Evolutionary conservation across 2,888 invertebrate species (phyloP).

Genomic region (Latrodectus elegans): DNA sequence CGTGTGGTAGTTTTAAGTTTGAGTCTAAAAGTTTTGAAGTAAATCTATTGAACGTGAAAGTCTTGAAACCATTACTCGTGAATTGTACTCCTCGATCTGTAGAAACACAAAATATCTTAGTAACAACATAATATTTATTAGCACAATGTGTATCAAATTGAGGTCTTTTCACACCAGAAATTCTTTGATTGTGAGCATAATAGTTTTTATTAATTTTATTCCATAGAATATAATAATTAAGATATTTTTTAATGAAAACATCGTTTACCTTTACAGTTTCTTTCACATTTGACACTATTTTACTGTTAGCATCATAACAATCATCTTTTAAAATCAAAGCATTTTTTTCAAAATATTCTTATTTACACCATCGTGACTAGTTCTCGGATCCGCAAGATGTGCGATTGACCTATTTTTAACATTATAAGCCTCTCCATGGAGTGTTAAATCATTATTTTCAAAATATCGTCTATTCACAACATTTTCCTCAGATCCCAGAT

Average conservation of each 20-base stretch:
- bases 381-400: no score
- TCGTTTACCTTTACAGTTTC: background rate
- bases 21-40: background rate
- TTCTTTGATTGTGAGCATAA: background rate
- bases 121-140: no score
- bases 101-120: no score
- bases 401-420: no score
- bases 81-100: background rate
- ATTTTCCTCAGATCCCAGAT: no score
- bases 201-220: background rate
- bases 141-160: no score
- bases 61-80: background rate
- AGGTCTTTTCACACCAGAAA: no score
- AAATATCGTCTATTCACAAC: no score
- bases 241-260: background rate
- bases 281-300: background rate
- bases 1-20: background rate
- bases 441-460: no score
- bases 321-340: background rate
- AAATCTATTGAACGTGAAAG: background rate
- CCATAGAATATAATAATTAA: background rate
- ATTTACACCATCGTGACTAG: no score
- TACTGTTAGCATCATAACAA: background rate
- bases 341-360: background rate
- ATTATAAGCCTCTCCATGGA: no score